Base-by-base conservation (phyloP, 2,797 vertebrate genomes). In the Eremophila alpestris region DNA sequence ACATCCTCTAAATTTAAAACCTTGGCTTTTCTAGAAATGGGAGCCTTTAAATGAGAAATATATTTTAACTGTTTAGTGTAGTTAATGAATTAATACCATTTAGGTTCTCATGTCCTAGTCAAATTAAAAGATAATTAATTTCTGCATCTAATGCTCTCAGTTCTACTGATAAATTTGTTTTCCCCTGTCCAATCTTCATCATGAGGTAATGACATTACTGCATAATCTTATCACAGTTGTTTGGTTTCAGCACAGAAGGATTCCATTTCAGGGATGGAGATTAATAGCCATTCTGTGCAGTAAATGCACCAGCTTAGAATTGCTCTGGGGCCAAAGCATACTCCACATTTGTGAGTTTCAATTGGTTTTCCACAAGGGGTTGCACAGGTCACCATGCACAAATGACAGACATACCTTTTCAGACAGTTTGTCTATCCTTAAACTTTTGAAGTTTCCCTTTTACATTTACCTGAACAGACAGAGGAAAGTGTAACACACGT, bases 401-500 rank as follows among this genome's bases (percentile, higher is more conserved):
- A 80, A 46, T 32, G 26, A 13, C 29, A 63, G 22, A 27, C 19
- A 49, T 19, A 52, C 5, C 11, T 86, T 83, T 79, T 43, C 59
- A 71, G 51, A 22, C 6, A 73, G 11, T 67, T 62, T 59, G 27
- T 32, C 19, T 62, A 1, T 7, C 26, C 9, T 78, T 71, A 70
- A 87, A 68, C 3, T 45, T 71, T 48, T 32, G 21, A 85, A 36
- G 5, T 48, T 76, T 16, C 11, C 5, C 7, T 65, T 69, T 73
- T 52, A 5, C 4, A 5, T 45, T 76, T 55, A 70, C 16, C 12
- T 8, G 17, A 60, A 60, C 15, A 74, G 7, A 43, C 6, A 49
- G 8, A 34, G 9, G 24, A 7, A 30, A 5, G 6, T 4, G 17
- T 56, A 4, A 27, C 2, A 8, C 7, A 5, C 1, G 1, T 16